A percentile compares a stretch with the other conserved stretches of the same genome.
These are phyloP conservation scores for Hemistola chrysoprasaria DNA, from an alignment of 2,888 invertebrate genomes.

Conservation along the genomic window DNA sequence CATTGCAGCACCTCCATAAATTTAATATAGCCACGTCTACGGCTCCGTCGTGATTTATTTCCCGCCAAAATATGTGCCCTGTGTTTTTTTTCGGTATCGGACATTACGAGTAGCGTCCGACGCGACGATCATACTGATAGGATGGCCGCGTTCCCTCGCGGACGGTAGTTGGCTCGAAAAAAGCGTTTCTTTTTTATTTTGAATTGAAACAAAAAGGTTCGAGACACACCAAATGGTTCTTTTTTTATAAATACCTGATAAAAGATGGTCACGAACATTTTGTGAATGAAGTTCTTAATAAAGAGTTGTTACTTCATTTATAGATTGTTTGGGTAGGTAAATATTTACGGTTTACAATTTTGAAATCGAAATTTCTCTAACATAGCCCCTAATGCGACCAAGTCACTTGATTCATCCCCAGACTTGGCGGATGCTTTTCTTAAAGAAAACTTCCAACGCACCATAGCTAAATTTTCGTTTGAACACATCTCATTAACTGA, in stretches of 20 bases:
- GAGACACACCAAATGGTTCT: conserved; percentile 52
- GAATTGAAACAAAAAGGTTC: conserved; percentile 59
- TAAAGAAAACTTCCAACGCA: too few species aligned
- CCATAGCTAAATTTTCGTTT: too few species aligned
- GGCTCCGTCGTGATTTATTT: conserved; percentile 70
- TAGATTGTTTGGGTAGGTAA: too few species aligned
- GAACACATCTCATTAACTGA: too few species aligned
- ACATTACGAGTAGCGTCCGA: conserved; percentile 75
- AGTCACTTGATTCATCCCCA: too few species aligned
- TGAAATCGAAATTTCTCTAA: too few species aligned
- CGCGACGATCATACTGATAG: conserved; percentile 76
- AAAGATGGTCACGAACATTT: conserved; percentile 55
- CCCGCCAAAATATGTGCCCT: conserved; percentile 78
- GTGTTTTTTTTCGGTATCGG: conserved; percentile 67
- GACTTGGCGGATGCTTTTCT: too few species aligned
- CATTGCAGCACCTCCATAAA: conserved; percentile 69
- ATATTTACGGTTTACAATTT: too few species aligned
- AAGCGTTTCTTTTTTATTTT: conserved; percentile 53
- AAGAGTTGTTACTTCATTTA: conserved; percentile 1
- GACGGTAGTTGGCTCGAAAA: conserved; percentile 74
- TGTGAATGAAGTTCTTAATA: conserved; percentile 29
- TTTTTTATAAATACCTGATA: conserved; percentile 50
- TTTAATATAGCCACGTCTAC: conserved; percentile 73
- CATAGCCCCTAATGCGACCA: too few species aligned
- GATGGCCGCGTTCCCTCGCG: conserved; percentile 67